Conservation (phyloP, 2,797 vertebrate species). For the Sebastes baramenuke region DNA sequence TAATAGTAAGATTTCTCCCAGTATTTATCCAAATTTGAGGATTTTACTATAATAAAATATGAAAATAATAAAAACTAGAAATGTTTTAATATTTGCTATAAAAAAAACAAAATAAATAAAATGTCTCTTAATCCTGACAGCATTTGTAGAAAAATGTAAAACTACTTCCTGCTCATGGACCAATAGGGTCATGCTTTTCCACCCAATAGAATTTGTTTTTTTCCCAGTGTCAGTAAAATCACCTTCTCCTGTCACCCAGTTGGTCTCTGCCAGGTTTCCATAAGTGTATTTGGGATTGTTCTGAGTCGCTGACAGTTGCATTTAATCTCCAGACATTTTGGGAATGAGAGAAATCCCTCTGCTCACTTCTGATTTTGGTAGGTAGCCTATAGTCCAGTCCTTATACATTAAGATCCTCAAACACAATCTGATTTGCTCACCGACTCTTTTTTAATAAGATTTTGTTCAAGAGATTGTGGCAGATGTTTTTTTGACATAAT, state of each 20-base stretch:
- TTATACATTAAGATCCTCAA: neutral
- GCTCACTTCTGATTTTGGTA: neutral
- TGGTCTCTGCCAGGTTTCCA: slow-evolving; percentile 86
- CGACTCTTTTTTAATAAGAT: neutral
- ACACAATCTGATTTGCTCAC: neutral
- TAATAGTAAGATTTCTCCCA: no score
- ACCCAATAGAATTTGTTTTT: neutral
- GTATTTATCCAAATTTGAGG: neutral
- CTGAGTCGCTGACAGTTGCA: slow-evolving; percentile 62
- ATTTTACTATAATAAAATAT: neutral
- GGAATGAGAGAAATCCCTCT: neutral
- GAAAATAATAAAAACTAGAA: neutral
- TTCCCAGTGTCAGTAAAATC: neutral
- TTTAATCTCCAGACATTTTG: slow-evolving; percentile 30
- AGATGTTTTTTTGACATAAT: neutral
- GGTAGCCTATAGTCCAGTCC: neutral
- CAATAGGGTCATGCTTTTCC: neutral
- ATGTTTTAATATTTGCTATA: neutral
- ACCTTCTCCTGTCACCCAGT: slow-evolving; percentile 64
- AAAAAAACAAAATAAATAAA: neutral
- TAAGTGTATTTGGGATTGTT: slow-evolving; percentile 79
- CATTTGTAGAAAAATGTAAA: neutral
- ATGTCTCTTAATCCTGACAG: neutral
- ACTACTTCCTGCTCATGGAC: neutral
- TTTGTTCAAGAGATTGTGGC: neutral